These are phyloP conservation scores for Brachionus plicatilis DNA, from an alignment of 1,140 invertebrate species.

Conservation along the genomic window DNA sequence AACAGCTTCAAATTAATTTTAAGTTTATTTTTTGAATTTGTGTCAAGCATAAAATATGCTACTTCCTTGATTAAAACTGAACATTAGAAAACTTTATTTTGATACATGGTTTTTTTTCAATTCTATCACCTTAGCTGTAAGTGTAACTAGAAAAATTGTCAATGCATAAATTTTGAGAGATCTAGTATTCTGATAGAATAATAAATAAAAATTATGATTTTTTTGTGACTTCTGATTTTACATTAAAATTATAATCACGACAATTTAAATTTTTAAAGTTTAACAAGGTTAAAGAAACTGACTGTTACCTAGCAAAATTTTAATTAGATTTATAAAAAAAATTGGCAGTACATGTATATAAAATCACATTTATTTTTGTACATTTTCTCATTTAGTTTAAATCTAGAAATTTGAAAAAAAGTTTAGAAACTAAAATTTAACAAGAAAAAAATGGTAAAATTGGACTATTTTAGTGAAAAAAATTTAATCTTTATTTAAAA, in stretches of 20 bases:
- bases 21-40: neutral
- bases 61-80: neutral
- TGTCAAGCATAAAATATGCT: neutral
- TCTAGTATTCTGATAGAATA: neutral
- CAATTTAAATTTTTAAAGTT: neutral
- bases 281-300: neutral
- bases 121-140: neutral
- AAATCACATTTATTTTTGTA: neutral
- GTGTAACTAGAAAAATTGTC: neutral
- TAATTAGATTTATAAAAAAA: neutral
- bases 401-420: neutral
- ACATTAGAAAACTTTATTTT: neutral
- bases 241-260: neutral
- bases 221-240: neutral
- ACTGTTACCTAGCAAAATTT: conserved; percentile 35
- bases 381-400: neutral
- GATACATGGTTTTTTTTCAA: neutral
- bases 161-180: neutral
- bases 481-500: neutral
- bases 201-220: neutral
- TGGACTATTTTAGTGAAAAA: neutral
- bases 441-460: neutral
- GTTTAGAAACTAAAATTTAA: neutral
- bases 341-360: neutral
- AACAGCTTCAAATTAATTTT: neutral